Base-by-base conservation (phyloP, 2,113 vertebrate genomes). In the Microtus oregoni region DNA sequence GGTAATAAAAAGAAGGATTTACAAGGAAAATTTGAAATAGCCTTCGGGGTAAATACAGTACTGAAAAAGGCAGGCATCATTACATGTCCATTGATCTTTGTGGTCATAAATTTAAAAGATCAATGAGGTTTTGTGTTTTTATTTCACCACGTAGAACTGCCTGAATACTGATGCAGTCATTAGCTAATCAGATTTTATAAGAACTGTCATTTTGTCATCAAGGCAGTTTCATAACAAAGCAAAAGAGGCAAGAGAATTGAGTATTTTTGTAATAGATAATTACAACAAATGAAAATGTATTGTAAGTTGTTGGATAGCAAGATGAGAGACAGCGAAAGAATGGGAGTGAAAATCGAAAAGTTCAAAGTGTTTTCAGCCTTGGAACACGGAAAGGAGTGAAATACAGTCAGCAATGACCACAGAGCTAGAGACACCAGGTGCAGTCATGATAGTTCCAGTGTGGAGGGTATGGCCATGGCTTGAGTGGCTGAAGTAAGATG, bases 61-160 rank as follows among this genome's bases (percentile, higher is more conserved):
- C 63, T 92, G 75, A 58, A 92, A 26, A 95, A 50, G 52, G 22
- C 35, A 78, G 75, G 28, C 19, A 70, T 77, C 20, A 77, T 63
- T 91, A 90, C 89, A 73, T 91, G 12, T 1, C 28, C n/a, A 38
- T 35, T 92, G 73, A 90, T 13, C 0, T 75, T 76, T 44, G 28
- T 95, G 88, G 44, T 92, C 52, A 94, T 92, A 70, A 82, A 87
- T 76, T 96, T 26, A 90, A 93, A 83, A 79, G 32, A 44, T 90
- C 47, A 94, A 7, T 87, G 70, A 75, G 35, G 22, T 83, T 96
- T 19, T 68, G 17, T 65, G 17, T 90, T 96, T 94, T 76, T 94
- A 88, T 93, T 90, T 88, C 17, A 94, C 68, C 30, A 76, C 30
- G 5, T 61, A 68, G 32, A 82, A 20, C 19, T 90, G 28, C 24